Evolutionary conservation across 2,797 vertebrate species (phyloP).

Genomic region (Lindbergichthys nudifrons): DNA sequence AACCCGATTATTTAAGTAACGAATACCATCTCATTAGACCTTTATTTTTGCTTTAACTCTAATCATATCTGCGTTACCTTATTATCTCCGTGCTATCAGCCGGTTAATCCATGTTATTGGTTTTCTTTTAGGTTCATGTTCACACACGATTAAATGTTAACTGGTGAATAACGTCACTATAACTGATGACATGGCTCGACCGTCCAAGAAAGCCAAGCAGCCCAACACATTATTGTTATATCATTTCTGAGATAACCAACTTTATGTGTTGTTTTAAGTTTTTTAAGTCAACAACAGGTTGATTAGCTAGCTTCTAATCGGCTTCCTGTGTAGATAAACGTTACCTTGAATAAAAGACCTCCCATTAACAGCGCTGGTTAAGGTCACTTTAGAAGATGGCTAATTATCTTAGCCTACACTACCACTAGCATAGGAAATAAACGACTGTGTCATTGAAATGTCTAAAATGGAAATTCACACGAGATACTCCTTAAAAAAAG

Average conservation of each 20-base stretch:
- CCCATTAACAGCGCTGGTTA: not conserved
- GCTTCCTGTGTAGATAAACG: not conserved
- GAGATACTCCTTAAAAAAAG: not conserved
- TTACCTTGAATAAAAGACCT: not conserved
- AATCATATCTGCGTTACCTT: not conserved
- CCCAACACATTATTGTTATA: not conserved
- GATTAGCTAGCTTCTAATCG: not conserved
- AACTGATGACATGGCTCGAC: not conserved
- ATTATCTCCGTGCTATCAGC: not conserved
- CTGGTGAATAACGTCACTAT: not conserved
- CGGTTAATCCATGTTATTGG: not conserved
- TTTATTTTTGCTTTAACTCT: rapidly evolving
- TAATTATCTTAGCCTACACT: not conserved
- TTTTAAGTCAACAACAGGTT: conserved; percentile 35
- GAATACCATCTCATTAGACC: rapidly evolving
- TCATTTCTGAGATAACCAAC: not conserved
- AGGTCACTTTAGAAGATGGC: not conserved
- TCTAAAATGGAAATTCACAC: too few species aligned
- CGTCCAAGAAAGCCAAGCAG: not conserved
- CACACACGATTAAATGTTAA: not conserved
- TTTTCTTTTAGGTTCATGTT: not conserved
- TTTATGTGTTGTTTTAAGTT: not conserved
- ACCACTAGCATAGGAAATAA: too few species aligned
- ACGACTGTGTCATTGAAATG: not conserved
- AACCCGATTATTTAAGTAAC: not conserved